A percentile compares a stretch with the other conserved stretches of the same genome.
These are phyloP conservation scores for Eidolon dupreanum DNA, from an alignment of 2,797 vertebrate genomes.

Conservation along the genomic window DNA sequence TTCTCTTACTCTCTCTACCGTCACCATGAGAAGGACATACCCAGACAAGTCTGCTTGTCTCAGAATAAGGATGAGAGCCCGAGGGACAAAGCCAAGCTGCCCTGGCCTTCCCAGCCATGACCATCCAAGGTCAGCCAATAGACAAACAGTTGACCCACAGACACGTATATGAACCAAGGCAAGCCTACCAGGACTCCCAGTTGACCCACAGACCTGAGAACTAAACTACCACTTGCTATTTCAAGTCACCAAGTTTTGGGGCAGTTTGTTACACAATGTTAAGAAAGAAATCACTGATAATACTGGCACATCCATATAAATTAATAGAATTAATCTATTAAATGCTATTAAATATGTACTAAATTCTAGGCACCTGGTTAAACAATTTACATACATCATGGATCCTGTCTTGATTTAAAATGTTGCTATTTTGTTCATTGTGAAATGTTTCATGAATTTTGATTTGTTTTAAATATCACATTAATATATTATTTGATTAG, in stretches of 20 bases:
- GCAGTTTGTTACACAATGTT: background rate
- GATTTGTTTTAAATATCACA: constrained; percentile 5
- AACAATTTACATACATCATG: background rate
- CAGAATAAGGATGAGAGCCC: background rate
- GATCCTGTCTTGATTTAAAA: constrained; percentile 18
- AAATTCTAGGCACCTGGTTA: background rate
- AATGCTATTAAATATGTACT: background rate
- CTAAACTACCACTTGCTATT: background rate
- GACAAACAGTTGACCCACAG: background rate
- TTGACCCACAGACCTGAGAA: background rate
- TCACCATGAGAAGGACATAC: background rate
- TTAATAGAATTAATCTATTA: background rate
- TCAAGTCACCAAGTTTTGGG: background rate
- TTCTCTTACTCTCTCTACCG: background rate
- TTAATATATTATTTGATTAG: background rate
- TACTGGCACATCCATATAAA: background rate
- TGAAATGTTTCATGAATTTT: constrained; percentile 28
- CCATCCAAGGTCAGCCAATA: background rate
- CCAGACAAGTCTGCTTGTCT: background rate
- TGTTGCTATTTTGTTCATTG: constrained; percentile 3
- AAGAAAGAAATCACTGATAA: background rate
- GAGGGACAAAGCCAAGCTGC: background rate
- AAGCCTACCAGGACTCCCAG: background rate
- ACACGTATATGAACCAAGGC: background rate
- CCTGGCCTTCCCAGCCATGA: background rate